Evolutionary conservation across 2,113 vertebrate genomes (phyloP), one percentile per base, ranked within the genome.

Genomic region (Numenius arquata): DNA sequence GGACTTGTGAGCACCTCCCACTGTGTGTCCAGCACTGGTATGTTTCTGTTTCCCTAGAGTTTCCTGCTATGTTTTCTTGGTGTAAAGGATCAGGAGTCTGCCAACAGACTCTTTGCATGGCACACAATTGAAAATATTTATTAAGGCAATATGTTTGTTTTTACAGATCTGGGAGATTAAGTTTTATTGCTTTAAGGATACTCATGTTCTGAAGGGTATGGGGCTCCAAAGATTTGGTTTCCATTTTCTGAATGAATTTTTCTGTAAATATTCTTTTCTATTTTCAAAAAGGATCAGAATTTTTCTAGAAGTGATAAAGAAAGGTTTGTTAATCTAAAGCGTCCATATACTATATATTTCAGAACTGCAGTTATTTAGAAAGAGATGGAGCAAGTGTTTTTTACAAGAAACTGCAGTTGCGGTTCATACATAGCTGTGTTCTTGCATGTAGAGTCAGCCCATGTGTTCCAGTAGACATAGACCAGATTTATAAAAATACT

Each of bases 61-160:
- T 82, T 82, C 53, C 41, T 85, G 65, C 74, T 88, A 12, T 3
- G 20, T 66, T 91, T 91, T 94, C 53, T 56, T 72, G 40, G 53
- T 88, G 48, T 50, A 86, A 91, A 67, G 53, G 78, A 61, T 85
- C 72, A 76, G 80, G 70, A 63, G 36, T 53, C 34, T 89, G 77
- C 36, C 70, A 85, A 34, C n/a, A 70, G 45, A 34, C 59, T 50
- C 53, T 82, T 65, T 93, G n/a, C 89, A 18, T 4, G 13, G 52
- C 45, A 78, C 29, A 91, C 52, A 93, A 38, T 13, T 79, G 59
- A 85, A 95, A 95, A 81, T 81, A 94, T 66, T 94, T 94, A 59
- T 95, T 94, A 82, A 95, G 47, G 21, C 43, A 77, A 72, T 55
- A 62, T 18, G 1, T 90, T 74, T 87, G 41, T 65, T 96, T 94